phyloP scores from a whole-genome alignment of 2,797 vertebrate species.

The Paguma larvata region DNA sequence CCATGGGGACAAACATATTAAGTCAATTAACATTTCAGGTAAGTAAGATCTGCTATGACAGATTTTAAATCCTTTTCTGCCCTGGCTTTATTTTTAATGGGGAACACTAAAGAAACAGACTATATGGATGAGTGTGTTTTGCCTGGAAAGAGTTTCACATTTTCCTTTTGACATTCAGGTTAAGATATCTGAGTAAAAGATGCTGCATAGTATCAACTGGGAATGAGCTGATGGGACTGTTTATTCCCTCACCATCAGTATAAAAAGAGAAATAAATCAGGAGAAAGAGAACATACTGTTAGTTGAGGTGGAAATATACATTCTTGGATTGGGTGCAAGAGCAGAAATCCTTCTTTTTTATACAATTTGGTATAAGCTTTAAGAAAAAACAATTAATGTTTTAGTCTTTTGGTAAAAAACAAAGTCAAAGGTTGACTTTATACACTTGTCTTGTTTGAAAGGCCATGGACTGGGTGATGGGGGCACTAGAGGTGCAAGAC shows the following conservation, averaged over 20 bases:
- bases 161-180: neutral
- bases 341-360: slow-evolving; percentile 59
- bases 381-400: neutral
- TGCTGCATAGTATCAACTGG: neutral
- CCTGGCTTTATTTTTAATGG: slow-evolving; percentile 56
- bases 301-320: slow-evolving; percentile 59
- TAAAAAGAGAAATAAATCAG: neutral
- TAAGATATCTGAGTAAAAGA: neutral
- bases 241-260: neutral
- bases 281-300: slow-evolving; percentile 21
- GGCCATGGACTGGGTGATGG: neutral
- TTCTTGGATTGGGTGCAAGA: slow-evolving; percentile 50
- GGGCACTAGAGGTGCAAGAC: neutral
- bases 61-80: neutral
- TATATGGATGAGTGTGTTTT: neutral
- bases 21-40: neutral
- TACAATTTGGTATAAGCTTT: slow-evolving; percentile 55
- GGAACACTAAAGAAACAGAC: neutral
- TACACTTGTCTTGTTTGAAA: neutral
- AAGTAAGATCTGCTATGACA: neutral
- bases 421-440: neutral
- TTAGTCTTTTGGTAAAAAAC: slow-evolving; percentile 25
- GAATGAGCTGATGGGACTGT: neutral
- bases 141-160: neutral
- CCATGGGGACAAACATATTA: neutral